Conservation (phyloP, 2,888 invertebrate genomes). For the Tillus elongatus region DNA sequence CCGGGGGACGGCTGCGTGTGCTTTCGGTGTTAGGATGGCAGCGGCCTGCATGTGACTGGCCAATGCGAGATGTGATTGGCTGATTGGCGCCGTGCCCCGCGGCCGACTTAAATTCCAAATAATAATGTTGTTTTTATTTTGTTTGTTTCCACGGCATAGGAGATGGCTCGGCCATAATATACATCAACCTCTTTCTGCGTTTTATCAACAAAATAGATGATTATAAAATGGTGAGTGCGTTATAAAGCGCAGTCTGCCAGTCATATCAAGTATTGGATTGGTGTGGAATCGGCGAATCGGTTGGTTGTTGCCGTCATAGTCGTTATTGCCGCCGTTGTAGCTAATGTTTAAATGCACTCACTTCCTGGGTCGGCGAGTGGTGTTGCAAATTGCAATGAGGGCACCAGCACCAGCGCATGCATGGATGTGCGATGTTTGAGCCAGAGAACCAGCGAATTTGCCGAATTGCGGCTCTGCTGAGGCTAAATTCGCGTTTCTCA, state of each 20-base stretch:
- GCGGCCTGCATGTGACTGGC: slow-evolving; percentile 34
- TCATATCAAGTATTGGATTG: slow-evolving; percentile 41
- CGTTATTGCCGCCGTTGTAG: neutral
- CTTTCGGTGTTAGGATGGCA: slow-evolving; percentile 27
- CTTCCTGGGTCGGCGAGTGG: slow-evolving; percentile 16
- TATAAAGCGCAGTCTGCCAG: slow-evolving; percentile 30
- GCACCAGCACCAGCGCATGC: slow-evolving; percentile 42
- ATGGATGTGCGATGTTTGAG: slow-evolving; percentile 22
- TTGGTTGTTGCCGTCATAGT: no score
- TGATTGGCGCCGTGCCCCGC: slow-evolving; percentile 39
- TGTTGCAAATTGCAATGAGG: slow-evolving; percentile 39
- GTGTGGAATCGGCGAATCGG: no score
- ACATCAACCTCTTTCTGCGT: slow-evolving; percentile 91
- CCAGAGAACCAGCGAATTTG: no score
- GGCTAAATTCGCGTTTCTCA: no score
- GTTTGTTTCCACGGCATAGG: slow-evolving; percentile 49
- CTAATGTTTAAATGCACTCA: neutral
- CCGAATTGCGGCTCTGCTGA: no score
- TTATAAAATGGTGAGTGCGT: slow-evolving; percentile 95
- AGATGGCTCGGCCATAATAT: slow-evolving; percentile 78
- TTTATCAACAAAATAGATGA: slow-evolving; percentile 99
- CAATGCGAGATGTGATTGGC: slow-evolving; percentile 41
- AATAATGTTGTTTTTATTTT: slow-evolving; percentile 5
- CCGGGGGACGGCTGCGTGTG: slow-evolving; percentile 32
- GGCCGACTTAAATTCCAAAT: slow-evolving; percentile 20